These are phyloP conservation scores for Aporophyla nigra DNA, from an alignment of 2,888 invertebrate species.

Conservation along the genomic window DNA sequence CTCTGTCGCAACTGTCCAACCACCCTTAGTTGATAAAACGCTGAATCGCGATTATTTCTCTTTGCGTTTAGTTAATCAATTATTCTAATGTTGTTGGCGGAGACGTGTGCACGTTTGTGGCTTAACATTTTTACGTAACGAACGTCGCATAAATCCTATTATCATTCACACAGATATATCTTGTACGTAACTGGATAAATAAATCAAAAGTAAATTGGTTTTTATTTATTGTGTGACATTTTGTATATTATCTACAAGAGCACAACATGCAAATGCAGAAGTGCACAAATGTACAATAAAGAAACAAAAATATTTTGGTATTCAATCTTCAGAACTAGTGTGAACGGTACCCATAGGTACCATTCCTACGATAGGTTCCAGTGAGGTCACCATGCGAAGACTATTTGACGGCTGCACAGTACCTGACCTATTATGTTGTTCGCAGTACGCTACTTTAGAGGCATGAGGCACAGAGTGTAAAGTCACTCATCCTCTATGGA, in stretches of 20 bases:
- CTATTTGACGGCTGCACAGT: background rate
- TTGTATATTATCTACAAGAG: background rate
- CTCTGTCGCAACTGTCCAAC: conserved; percentile 52
- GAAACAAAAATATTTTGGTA: background rate
- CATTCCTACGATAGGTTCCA: background rate
- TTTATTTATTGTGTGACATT: background rate
- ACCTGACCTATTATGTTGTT: background rate
- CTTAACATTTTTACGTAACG: conserved; percentile 75
- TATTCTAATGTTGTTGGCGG: conserved; percentile 89
- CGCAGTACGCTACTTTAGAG: background rate
- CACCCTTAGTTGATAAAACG: conserved; percentile 83
- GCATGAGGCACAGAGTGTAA: too few species aligned
- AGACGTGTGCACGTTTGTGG: conserved; percentile 82
- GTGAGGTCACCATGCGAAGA: too few species aligned
- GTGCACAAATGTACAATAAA: background rate
- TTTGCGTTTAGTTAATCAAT: conserved; percentile 90
- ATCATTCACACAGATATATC: conserved; percentile 49
- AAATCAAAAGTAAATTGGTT: conserved; percentile 3
- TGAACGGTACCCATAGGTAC: background rate
- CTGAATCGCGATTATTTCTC: conserved; percentile 90
- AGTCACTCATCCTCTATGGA: too few species aligned
- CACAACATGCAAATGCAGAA: background rate
- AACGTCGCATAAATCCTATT: conserved; percentile 65
- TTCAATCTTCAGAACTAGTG: background rate
- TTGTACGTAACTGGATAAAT: conserved; percentile 29